Conservation (phyloP, 1,140 invertebrate genomes). For the Psix sp. region DNA sequence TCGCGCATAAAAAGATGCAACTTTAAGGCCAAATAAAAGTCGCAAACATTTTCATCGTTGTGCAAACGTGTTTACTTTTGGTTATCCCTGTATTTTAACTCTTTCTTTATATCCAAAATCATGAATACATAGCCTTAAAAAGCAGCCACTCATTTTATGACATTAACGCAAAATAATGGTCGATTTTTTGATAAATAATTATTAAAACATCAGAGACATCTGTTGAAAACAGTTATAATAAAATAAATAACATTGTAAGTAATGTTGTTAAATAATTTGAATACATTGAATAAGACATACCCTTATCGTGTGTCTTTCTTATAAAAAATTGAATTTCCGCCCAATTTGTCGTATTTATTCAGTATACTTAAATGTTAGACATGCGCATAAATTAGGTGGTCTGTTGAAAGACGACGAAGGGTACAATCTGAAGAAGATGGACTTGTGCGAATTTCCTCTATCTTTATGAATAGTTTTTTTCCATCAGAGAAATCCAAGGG, state of each 20-base stretch:
- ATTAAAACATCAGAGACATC: no score
- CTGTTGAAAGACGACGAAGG: constrained; percentile 13
- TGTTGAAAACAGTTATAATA: no score
- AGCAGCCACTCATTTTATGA: no score
- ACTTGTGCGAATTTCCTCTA: constrained; percentile 45
- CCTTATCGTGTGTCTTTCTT: no score
- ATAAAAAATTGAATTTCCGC: constrained; percentile 1
- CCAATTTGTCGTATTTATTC: constrained; percentile 16
- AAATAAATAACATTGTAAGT: no score
- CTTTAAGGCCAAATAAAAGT: constrained; percentile 44
- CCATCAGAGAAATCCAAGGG: constrained; percentile 52
- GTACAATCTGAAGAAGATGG: constrained; percentile 12
- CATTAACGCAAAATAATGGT: no score
- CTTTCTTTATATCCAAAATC: constrained; percentile 39
- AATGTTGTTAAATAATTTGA: no score
- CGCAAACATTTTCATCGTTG: constrained; percentile 18
- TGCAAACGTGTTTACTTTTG: constrained; percentile 33
- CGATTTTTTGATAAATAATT: no score
- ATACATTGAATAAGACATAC: no score
- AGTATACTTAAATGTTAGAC: constrained; percentile 12
- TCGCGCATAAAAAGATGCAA: constrained; percentile 40
- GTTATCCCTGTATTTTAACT: neutral
- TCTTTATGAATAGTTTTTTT: constrained; percentile 42
- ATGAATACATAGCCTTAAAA: constrained; percentile 24
- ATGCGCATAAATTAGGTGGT: constrained; percentile 26